These are phyloP conservation scores for Neostethus bicornis DNA, from an alignment of 2,797 vertebrate species.

Conservation along the genomic window DNA sequence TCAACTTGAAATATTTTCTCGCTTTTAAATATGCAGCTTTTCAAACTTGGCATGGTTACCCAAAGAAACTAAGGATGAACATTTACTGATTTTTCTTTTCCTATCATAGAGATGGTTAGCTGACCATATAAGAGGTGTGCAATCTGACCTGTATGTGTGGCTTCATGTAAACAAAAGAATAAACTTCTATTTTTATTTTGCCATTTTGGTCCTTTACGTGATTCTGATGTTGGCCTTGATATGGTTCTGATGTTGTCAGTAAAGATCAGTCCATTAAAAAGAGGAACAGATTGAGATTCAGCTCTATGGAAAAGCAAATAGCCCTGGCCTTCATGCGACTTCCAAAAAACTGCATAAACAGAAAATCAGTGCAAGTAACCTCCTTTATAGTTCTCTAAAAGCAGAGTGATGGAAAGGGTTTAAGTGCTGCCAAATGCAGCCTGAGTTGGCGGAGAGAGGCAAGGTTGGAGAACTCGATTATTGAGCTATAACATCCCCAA, in stretches of 20 bases:
- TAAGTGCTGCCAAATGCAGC: constrained; percentile 49
- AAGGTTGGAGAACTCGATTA: neutral
- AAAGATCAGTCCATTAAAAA: constrained; percentile 38
- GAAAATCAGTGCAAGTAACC: constrained; percentile 14
- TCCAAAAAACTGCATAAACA: constrained; percentile 6
- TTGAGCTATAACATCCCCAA: constrained; percentile 41
- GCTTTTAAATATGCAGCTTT: too few relatives aligned
- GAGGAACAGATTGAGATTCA: neutral
- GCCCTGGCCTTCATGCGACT: constrained; percentile 18
- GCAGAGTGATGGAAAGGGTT: constrained; percentile 40
- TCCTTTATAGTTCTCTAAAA: constrained; percentile 40
- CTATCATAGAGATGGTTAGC: too few relatives aligned
- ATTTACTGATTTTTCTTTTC: too few relatives aligned
- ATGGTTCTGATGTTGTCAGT: constrained; percentile 13
- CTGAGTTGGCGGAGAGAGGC: constrained; percentile 1
- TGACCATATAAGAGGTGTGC: too few relatives aligned
- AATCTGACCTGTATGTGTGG: too few relatives aligned
- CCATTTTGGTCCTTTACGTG: constrained; percentile 10
- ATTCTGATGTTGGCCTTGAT: constrained; percentile 28
- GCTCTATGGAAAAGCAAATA: constrained; percentile 22
- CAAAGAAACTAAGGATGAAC: too few relatives aligned
- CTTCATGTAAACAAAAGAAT: too few relatives aligned
- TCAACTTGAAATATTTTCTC: too few relatives aligned
- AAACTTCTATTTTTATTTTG: constrained; percentile 8
- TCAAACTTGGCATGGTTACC: too few relatives aligned